Conservation (phyloP, 1,140 invertebrate genomes). For the Hermatobates lingyangjiaoensis region DNA sequence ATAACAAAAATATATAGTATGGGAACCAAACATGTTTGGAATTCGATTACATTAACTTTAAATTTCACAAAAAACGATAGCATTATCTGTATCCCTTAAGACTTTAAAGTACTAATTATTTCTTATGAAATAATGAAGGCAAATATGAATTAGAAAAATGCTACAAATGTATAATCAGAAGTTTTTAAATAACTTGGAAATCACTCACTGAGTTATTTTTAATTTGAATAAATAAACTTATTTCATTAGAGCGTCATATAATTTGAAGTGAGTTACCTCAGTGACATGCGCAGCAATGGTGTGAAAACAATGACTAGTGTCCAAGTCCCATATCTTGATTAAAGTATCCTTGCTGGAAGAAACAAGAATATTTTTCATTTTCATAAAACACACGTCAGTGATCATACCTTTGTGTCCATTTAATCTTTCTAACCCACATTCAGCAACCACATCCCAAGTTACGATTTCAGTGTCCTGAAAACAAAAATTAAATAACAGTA, state of each 20-base stretch:
- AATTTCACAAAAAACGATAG: too few species aligned
- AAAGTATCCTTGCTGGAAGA: constrained; percentile 86
- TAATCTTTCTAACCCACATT: constrained; percentile 70
- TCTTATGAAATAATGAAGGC: too few species aligned
- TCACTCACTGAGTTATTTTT: constrained; percentile 1
- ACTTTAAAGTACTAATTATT: too few species aligned
- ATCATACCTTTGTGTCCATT: constrained; percentile 82
- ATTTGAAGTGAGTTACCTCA: constrained; percentile 42
- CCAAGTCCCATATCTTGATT: constrained; percentile 94
- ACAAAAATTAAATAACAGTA: constrained; percentile 13
- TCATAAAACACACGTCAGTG: constrained; percentile 73
- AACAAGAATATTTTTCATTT: constrained; percentile 52
- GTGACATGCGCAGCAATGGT: constrained; percentile 66
- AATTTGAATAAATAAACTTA: neutral
- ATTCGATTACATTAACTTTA: too few species aligned
- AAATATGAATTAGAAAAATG: too few species aligned
- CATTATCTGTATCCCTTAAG: too few species aligned
- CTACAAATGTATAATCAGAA: neutral
- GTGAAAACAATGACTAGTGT: constrained; percentile 87
- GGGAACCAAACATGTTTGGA: too few species aligned
- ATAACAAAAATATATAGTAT: too few species aligned
- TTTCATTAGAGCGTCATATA: neutral
- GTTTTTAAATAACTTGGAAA: constrained; percentile 2
- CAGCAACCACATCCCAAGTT: constrained; percentile 84
- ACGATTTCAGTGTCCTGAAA: constrained; percentile 78